Percentiles rank a stretch among this genome's conserved stretches.
Conservation (phyloP, 2,113 vertebrate species). For the Callorhinus ursinus region DNA sequence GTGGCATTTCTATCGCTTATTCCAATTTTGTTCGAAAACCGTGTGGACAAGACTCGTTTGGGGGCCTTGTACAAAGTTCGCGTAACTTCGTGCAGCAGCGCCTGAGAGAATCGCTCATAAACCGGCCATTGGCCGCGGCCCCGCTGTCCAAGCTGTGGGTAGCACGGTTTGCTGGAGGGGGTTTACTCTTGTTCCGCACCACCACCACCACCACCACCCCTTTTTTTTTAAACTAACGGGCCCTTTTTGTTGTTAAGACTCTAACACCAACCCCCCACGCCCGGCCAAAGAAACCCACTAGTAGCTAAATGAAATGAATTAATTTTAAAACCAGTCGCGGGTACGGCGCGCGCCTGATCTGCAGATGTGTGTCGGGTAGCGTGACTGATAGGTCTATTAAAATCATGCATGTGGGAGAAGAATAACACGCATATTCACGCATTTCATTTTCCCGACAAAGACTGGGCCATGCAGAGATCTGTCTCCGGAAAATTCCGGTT, state of each 20-base stretch:
- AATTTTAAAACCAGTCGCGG: neutral
- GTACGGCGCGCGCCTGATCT: slow-evolving; percentile 57
- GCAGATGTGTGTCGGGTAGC: slow-evolving; percentile 78
- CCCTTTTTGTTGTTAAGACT: neutral
- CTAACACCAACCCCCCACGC: neutral
- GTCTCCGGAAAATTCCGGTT: slow-evolving; percentile 65
- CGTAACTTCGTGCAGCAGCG: neutral
- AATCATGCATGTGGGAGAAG: slow-evolving; percentile 76
- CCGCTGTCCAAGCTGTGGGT: rapidly evolving
- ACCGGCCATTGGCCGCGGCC: neutral
- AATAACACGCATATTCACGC: slow-evolving; percentile 24
- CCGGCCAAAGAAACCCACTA: neutral
- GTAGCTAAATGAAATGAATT: slow-evolving; percentile 12
- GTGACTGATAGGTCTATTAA: slow-evolving; percentile 84
- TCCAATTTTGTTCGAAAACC: neutral
- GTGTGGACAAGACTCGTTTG: neutral
- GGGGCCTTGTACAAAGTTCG: slow-evolving; percentile 9
- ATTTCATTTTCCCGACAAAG: slow-evolving; percentile 67
- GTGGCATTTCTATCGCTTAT: neutral
- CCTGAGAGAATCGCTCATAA: neutral
- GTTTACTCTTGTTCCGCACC: neutral
- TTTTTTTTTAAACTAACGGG: neutral
- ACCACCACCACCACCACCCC: neutral
- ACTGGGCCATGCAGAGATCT: slow-evolving; percentile 12
- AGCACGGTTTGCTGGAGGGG: neutral